These are phyloP conservation scores for Ploceus nigricollis DNA, from an alignment of 2,113 vertebrate genomes.

Conservation along the genomic window DNA sequence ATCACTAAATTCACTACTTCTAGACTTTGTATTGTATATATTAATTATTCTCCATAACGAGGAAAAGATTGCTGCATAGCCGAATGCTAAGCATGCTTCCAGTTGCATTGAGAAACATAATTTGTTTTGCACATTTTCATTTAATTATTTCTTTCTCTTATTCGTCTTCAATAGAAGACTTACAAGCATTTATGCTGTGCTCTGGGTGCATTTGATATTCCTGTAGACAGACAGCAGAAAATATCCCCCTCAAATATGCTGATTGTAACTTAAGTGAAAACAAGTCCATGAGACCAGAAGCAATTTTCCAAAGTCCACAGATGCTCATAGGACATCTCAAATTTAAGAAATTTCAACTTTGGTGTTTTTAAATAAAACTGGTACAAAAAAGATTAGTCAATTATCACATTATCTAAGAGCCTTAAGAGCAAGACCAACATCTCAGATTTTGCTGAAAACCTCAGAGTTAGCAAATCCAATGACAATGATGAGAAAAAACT, in stretches of 20 bases:
- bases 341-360: not conserved
- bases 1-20: not conserved
- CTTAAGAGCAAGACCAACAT: not conserved
- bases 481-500: not conserved
- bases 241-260: not conserved
- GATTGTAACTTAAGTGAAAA: not conserved
- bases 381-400: not conserved
- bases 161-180: not conserved
- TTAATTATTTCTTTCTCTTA: not conserved
- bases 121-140: not conserved
- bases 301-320: not conserved
- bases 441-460: not conserved
- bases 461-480: not conserved
- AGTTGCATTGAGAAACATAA: not conserved
- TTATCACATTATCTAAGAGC: not conserved
- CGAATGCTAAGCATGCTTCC: not conserved
- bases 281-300: not conserved
- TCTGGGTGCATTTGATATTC: not conserved
- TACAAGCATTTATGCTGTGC: not conserved
- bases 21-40: not conserved
- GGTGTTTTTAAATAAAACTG: not conserved
- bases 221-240: not conserved
- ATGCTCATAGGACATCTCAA: not conserved
- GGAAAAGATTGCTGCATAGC: not conserved
- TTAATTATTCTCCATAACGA: rapidly evolving